phyloP scores from a whole-genome alignment of 2,113 vertebrate species.

The Verasper variegatus region DNA sequence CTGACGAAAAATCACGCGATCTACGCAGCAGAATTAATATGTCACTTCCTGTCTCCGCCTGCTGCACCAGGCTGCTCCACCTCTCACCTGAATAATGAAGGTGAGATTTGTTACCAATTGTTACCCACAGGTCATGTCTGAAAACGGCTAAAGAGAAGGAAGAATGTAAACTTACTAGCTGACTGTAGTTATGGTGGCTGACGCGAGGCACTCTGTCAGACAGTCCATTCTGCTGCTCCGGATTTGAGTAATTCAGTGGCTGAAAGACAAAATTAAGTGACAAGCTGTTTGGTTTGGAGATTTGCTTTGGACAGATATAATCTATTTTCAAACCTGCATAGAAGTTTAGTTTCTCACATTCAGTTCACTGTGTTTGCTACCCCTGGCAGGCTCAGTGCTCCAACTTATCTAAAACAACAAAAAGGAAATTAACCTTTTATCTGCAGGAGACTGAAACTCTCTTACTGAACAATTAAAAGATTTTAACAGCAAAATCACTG shows the following conservation, averaged over 20 bases:
- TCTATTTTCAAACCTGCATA: conserved; percentile 61
- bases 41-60: no score
- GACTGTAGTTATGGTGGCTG: conserved; percentile 38
- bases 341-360: conserved; percentile 38
- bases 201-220: conserved; percentile 26
- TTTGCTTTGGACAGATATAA: neutral
- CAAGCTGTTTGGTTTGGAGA: neutral
- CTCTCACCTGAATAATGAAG: no score
- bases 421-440: neutral
- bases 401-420: conserved; percentile 41
- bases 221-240: conserved; percentile 42
- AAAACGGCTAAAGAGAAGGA: neutral
- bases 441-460: no score
- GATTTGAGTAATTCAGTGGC: conserved; percentile 44
- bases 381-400: conserved; percentile 24
- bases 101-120: no score
- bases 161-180: conserved; percentile 41
- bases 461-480: neutral
- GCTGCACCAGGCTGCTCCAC: no score
- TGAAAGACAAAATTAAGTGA: conserved; percentile 16
- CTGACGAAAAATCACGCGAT: no score
- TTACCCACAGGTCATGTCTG: no score
- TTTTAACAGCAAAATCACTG: neutral
- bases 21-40: no score
- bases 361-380: conserved; percentile 39